Percentiles rank a stretch among this genome's conserved stretches.
phyloP scores from a whole-genome alignment of 2,797 vertebrate species.

The Peromyscus melanophrys region DNA sequence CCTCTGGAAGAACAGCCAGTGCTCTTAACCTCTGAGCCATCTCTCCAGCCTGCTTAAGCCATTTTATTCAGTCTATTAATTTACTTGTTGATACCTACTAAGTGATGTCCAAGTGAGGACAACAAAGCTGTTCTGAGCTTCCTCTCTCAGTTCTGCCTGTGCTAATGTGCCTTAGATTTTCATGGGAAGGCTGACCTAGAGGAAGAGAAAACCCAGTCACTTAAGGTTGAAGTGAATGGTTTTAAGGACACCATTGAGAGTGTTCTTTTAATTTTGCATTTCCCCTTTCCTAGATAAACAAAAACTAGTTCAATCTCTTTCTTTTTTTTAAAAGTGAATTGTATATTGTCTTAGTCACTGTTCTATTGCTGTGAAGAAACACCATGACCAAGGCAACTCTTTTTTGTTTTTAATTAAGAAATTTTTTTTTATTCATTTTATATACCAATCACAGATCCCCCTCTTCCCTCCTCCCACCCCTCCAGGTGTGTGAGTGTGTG shows the following conservation, averaged over 20 bases:
- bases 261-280: slow-evolving; percentile 45
- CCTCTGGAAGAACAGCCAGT: no score
- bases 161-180: slow-evolving; percentile 19
- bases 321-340: slow-evolving; percentile 17
- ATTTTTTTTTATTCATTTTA: no score
- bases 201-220: slow-evolving; percentile 29
- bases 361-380: background rate
- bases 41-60: background rate
- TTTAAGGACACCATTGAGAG: slow-evolving; percentile 1
- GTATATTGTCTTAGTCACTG: background rate
- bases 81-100: slow-evolving; percentile 14
- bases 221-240: slow-evolving; percentile 21
- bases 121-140: background rate
- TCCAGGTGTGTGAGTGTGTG: no score
- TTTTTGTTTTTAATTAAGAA: no score
- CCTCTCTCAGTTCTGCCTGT: background rate
- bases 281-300: slow-evolving; percentile 24
- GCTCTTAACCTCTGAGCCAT: no score
- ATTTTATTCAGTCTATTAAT: slow-evolving; percentile 53
- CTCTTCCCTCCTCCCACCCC: no score
- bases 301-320: background rate
- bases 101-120: background rate
- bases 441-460: no score
- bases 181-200: slow-evolving; percentile 5
- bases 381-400: background rate